Conservation (phyloP, 2,113 vertebrate species). For the Corythaixoides concolor region DNA sequence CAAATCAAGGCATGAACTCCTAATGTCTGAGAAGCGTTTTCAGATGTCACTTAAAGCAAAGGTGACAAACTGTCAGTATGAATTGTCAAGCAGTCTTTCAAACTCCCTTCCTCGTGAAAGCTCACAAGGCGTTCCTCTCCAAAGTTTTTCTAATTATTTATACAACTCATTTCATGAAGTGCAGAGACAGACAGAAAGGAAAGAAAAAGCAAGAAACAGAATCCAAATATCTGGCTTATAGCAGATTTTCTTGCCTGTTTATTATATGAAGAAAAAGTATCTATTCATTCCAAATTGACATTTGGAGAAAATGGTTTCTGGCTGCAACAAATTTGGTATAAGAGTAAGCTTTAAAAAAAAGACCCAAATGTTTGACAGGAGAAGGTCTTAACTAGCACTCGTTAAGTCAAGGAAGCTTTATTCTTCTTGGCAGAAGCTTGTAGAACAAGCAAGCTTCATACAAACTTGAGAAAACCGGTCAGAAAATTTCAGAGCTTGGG, state of each 20-base stretch:
- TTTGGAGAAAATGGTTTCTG: not conserved
- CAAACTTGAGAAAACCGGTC: not conserved
- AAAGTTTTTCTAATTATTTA: not conserved
- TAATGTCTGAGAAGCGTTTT: not conserved
- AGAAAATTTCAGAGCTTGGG: not conserved
- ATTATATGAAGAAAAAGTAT: not conserved
- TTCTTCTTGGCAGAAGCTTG: not conserved
- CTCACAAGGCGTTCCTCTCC: not conserved
- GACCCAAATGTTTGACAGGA: not conserved
- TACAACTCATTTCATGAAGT: not conserved
- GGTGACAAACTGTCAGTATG: not conserved
- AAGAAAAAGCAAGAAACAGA: not conserved
- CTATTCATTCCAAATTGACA: not conserved
- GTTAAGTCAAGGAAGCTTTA: not conserved
- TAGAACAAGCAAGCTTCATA: not conserved
- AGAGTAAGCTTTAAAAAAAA: not conserved
- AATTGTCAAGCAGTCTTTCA: not conserved
- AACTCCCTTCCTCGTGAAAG: not conserved
- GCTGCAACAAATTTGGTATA: not conserved
- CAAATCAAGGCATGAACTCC: not conserved
- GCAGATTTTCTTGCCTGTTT: not conserved
- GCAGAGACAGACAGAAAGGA: not conserved
- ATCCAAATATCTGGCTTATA: not conserved
- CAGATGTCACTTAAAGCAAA: not conserved
- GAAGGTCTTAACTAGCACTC: not conserved